phyloP scores from a whole-genome alignment of 2,797 vertebrate species.

The Masticophis lateralis region DNA sequence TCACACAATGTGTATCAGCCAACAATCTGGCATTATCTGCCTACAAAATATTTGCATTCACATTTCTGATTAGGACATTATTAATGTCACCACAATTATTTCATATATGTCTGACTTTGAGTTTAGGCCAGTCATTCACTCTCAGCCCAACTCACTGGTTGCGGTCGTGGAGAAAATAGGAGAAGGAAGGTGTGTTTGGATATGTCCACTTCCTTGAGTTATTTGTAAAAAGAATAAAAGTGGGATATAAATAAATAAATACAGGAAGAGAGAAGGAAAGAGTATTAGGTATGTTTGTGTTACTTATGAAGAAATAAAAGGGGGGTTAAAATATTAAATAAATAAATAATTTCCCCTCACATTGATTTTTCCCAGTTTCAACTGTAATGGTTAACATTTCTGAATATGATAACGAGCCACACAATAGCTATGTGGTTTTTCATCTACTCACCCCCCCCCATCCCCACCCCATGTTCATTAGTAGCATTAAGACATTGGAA shows the following conservation, averaged over 20 bases:
- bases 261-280: neutral
- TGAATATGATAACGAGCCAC: neutral
- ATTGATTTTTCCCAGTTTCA: neutral
- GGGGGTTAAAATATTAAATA: neutral
- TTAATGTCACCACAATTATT: neutral
- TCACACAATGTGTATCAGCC: neutral
- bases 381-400: neutral
- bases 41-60: neutral
- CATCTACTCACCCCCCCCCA: neutral
- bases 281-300: neutral
- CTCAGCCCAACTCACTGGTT: no score
- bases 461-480: neutral
- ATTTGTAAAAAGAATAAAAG: neutral
- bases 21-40: neutral
- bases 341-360: neutral
- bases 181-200: neutral
- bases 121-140: neutral
- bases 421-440: neutral
- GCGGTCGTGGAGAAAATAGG: neutral
- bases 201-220: neutral
- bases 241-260: neutral
- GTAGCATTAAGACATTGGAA: constrained; percentile 20
- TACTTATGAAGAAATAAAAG: neutral
- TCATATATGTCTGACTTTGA: neutral
- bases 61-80: neutral